A percentile compares a stretch with the other conserved stretches of the same genome.
Evolutionary conservation across 2,888 invertebrate genomes (phyloP).

Genomic region (Campoletis raptor): DNA sequence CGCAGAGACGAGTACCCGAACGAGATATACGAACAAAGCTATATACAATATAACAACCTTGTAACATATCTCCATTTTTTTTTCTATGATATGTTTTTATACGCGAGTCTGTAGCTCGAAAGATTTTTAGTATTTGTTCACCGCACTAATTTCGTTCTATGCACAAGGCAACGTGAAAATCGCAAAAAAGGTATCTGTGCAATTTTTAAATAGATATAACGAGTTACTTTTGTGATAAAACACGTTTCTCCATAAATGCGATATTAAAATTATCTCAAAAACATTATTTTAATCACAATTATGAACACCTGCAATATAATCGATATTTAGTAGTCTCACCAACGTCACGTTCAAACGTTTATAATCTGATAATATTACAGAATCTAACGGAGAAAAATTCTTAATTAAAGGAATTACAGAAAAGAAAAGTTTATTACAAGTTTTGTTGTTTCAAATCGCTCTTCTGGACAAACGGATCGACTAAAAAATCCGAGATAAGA

Average conservation of each 20-base stretch:
- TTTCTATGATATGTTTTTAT: constrained; percentile 22
- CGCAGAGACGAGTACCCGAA: constrained; percentile 25
- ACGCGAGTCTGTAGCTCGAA: constrained; percentile 16
- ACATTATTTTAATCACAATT: neutral
- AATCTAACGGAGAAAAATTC: too few species aligned
- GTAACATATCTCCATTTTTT: constrained; percentile 76
- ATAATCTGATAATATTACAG: too few species aligned
- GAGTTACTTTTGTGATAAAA: neutral
- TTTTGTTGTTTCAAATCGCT: too few species aligned
- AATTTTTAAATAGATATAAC: neutral
- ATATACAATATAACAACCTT: constrained; percentile 71
- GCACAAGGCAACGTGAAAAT: neutral
- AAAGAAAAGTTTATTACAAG: too few species aligned
- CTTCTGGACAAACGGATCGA: too few species aligned
- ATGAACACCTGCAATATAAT: neutral
- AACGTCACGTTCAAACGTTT: too few species aligned
- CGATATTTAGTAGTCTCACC: neutral
- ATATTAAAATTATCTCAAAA: neutral
- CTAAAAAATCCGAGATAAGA: too few species aligned
- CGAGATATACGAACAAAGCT: constrained; percentile 42
- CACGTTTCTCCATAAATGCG: neutral
- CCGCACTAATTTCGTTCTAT: neutral
- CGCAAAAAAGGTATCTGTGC: neutral
- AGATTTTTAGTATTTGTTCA: constrained; percentile 4
- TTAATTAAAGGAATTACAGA: too few species aligned